Conservation (phyloP, 2,888 invertebrate genomes). For the Drosophila paramelanica region DNA sequence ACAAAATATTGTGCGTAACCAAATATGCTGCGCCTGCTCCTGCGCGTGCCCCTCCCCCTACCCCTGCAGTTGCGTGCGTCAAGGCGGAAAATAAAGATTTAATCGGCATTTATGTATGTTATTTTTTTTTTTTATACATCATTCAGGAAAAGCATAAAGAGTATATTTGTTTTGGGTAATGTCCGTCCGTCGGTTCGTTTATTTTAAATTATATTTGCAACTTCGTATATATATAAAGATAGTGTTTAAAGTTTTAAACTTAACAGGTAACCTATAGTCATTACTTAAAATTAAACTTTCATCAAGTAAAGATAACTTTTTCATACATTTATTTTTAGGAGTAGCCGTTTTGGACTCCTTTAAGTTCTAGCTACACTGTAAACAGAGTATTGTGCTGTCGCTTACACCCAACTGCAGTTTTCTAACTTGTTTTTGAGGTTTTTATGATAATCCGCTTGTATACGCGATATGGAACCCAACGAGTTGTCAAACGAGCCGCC, state of each 20-base stretch:
- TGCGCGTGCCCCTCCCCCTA: neutral
- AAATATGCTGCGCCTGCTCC: conserved; percentile 37
- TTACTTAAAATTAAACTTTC: no score
- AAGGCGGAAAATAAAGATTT: conserved; percentile 75
- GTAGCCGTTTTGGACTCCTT: neutral
- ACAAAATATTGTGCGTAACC: conserved; percentile 31
- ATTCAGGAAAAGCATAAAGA: neutral
- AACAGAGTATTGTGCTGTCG: neutral
- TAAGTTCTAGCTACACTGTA: neutral
- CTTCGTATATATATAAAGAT: neutral
- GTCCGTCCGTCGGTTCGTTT: neutral
- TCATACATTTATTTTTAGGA: no score
- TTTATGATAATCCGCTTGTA: conserved; percentile 49
- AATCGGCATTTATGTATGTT: conserved; percentile 68
- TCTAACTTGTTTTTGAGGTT: conserved; percentile 29
- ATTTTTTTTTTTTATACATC: neutral
- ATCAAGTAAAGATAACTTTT: no score
- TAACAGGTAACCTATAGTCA: no score
- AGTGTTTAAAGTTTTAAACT: no score
- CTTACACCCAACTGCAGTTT: neutral
- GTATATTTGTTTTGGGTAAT: neutral
- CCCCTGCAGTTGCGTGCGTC: conserved; percentile 51
- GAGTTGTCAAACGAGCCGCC: conserved; percentile 54
- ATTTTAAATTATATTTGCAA: neutral
- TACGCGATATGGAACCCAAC: conserved; percentile 32